A percentile compares a stretch with the other conserved stretches of the same genome.
Conservation (phyloP, 2,797 vertebrate genomes). For the Melanotaenia parkinsoni region DNA sequence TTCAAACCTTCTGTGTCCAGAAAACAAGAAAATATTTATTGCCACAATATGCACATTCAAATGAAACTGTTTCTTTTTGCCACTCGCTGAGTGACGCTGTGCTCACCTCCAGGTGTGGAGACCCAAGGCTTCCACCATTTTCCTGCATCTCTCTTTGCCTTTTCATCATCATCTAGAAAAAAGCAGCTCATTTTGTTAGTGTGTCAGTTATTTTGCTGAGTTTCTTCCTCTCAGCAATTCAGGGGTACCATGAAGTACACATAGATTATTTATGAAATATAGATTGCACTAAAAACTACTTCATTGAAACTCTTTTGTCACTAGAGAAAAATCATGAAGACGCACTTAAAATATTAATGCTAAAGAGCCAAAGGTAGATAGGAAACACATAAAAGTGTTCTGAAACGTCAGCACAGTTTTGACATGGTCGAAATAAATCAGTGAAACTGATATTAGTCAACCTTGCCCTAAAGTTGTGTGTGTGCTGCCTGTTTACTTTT, state of each 20-base stretch:
- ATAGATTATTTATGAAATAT: background rate
- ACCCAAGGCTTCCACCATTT: slow-evolving; percentile 82
- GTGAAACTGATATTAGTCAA: background rate
- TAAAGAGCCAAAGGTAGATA: background rate
- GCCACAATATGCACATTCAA: background rate
- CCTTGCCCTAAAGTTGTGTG: background rate
- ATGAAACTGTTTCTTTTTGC: background rate
- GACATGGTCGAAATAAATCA: background rate
- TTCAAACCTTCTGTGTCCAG: background rate
- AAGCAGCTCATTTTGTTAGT: slow-evolving; percentile 15
- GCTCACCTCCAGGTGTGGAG: slow-evolving; percentile 73
- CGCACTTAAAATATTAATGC: background rate
- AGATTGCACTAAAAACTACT: background rate
- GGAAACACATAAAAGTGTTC: background rate
- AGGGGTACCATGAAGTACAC: slow-evolving; percentile 1
- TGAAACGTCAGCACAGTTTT: background rate
- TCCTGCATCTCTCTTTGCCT: slow-evolving; percentile 63
- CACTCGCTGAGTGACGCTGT: background rate
- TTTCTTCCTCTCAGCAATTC: background rate
- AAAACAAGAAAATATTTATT: background rate
- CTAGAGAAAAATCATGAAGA: background rate
- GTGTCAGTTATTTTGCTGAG: background rate
- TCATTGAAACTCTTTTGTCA: background rate
- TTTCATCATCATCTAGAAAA: slow-evolving; percentile 68
- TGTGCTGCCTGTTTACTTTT: background rate